Base-by-base conservation (phyloP, 1,140 invertebrate genomes). In the Procambarus clarkii region DNA sequence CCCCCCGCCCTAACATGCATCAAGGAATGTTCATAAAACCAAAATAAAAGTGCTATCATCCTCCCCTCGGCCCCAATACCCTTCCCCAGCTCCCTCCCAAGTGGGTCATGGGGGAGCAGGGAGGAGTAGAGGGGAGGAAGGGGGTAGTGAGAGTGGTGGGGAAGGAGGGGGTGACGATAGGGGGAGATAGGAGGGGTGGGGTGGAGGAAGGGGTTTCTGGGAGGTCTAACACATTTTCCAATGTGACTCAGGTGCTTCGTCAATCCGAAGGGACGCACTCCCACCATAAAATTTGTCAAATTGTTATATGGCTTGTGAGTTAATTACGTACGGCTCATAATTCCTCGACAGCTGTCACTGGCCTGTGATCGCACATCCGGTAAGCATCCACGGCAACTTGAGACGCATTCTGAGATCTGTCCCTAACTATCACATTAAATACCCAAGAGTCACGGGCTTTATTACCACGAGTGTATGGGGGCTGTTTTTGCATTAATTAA, bases 311-410 rank as follows among this genome's bases (percentile, higher is more conserved):
- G n/a, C 86, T 88, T 88, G 60, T 3, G 86, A 60, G 60, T 80
- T 88, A 88, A 88, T 88, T 80, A 88, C 78, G 79, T 46, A 88
- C 50, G 58, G 78, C 54, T 88, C 86, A 88, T 88, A 88, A 80
- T 87, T 88, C 77, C 86, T 88, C 77, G 44, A 81, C 78, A 71
- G 13, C 54, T 64, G 86, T 88, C 86, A 80, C 69, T 80, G 60
- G 77, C 3, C 24, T 54, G 15, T 69, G 54, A 58, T 78, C 74
- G 54, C 18, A 79, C 86, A 87, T 85, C 83, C 83, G 64, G 83
- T 85, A 85, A 85, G 83, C n/a, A 85, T 85, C 24, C 83, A 85
- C 58, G 83, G 83, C 83, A 85, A 74, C 83, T 85, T 71, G 15
- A 18, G 60, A 64, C n/a, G 34, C 44, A 3, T 54, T 18, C 60